Conservation (phyloP, 2,888 invertebrate species). For the Drosophila robusta region DNA sequence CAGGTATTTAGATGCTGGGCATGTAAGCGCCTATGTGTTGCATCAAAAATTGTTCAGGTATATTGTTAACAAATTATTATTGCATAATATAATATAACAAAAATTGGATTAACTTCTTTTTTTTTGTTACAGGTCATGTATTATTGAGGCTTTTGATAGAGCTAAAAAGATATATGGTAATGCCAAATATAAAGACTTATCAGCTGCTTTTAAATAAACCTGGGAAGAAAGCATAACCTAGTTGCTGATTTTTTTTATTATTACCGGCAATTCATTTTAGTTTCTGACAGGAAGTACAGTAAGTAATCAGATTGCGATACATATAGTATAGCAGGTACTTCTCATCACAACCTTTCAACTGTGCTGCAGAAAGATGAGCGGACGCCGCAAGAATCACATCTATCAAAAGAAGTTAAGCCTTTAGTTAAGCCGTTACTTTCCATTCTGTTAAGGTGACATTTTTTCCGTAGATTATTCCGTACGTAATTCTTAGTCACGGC, state of each 20-base stretch:
- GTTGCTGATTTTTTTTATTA: neutral
- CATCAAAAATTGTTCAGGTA: slow-evolving; percentile 95
- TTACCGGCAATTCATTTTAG: neutral
- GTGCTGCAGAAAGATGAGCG: no score
- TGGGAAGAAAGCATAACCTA: slow-evolving; percentile 37
- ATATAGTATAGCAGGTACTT: no score
- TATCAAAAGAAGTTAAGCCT: neutral
- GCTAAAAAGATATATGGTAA: slow-evolving; percentile 86
- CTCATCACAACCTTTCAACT: no score
- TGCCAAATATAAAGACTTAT: slow-evolving; percentile 75
- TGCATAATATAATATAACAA: neutral
- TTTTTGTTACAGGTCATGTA: slow-evolving; percentile 88
- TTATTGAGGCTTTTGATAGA: slow-evolving; percentile 91
- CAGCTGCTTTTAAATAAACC: slow-evolving; percentile 73
- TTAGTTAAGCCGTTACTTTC: no score
- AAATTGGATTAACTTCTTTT: neutral
- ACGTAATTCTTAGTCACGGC: no score
- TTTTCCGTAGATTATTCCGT: no score
- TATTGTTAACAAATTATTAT: slow-evolving; percentile 5
- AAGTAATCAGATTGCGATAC: no score
- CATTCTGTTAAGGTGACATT: no score
- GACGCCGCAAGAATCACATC: neutral
- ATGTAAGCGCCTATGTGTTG: slow-evolving; percentile 94
- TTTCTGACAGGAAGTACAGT: neutral
- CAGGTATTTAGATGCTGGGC: slow-evolving; percentile 94